phyloP scores from a whole-genome alignment of 2,888 invertebrate genomes.

The Idaea straminata region DNA sequence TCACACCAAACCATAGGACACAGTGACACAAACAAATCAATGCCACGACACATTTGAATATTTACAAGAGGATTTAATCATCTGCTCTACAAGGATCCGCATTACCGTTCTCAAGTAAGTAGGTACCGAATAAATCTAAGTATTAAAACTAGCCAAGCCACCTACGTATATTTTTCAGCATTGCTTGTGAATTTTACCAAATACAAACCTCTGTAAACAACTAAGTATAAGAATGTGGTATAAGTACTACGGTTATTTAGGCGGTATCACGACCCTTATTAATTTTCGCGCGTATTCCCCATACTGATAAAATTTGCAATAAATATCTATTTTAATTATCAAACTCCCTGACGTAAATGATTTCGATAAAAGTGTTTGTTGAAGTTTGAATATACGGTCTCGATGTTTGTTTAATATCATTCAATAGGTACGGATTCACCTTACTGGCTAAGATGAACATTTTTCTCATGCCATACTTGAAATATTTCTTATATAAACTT shows the following conservation, averaged over 20 bases:
- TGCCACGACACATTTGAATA: constrained; percentile 5
- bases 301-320: neutral
- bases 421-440: neutral
- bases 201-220: neutral
- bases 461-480: neutral
- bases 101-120: neutral
- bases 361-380: neutral
- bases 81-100: neutral
- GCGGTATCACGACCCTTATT: neutral
- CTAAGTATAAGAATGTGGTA: neutral
- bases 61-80: neutral
- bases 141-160: neutral
- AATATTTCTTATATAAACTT: neutral
- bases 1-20: constrained; percentile 8
- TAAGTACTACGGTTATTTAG: neutral
- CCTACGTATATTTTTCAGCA: neutral
- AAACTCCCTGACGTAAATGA: neutral
- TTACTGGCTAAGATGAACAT: neutral
- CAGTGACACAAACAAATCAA: constrained; percentile 13
- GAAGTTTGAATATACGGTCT: neutral
- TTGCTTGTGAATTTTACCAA: neutral
- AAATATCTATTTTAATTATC: neutral
- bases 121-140: neutral
- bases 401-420: neutral
- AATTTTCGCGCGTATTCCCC: no score